Evolutionary conservation across 2,888 invertebrate genomes (phyloP), one percentile per base, ranked within the genome.

Genomic region (Rhingia campestris): DNA sequence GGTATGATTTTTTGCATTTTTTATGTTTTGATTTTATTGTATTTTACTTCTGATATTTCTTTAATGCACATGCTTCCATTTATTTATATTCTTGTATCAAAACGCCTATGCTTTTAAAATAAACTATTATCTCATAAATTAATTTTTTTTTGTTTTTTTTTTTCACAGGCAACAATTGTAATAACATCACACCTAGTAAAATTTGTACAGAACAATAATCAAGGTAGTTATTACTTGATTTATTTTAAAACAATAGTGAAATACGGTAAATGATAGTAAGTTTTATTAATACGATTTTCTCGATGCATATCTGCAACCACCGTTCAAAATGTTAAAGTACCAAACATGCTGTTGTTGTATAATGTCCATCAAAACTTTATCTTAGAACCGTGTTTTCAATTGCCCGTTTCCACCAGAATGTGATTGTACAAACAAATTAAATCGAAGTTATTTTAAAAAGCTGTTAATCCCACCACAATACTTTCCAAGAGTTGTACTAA

Each of bases 141-240:
- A 14, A 56, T 39, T 37, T 39, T 39, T n/a, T n/a, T n/a, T n/a
- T n/a, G n/a, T n/a, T n/a, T n/a, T 39, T 56, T 56, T 64, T 69
- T 32, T n/a, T 73, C 43, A 67, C 77, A 82, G 82, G 82, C 82
- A 82, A 82, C 9, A 77, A 51, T 77, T 82, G 66, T 77, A 77
- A 82, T 58, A 59, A 54, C 81, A 75, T 32, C 75, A 64, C 64
- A 43, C 58, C 70, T 32, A 30, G 47, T 64, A 70, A 6, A 45
- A 22, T 58, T 33, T 54, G 39, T 81, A 70, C 39, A 75, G 61
- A 69, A 43, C 30, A 67, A 30, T 49, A 56, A 51, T 51, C 45
- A 51, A 64, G 33, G 58, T 41, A 51, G 45, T 30, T 33, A 37
- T 41, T 70, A 54, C 58, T 43, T 39, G 43, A 53, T 75, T 43